Base-by-base conservation (phyloP, 23 tunicate genomes). In the Trididemnum clinides region DNA sequence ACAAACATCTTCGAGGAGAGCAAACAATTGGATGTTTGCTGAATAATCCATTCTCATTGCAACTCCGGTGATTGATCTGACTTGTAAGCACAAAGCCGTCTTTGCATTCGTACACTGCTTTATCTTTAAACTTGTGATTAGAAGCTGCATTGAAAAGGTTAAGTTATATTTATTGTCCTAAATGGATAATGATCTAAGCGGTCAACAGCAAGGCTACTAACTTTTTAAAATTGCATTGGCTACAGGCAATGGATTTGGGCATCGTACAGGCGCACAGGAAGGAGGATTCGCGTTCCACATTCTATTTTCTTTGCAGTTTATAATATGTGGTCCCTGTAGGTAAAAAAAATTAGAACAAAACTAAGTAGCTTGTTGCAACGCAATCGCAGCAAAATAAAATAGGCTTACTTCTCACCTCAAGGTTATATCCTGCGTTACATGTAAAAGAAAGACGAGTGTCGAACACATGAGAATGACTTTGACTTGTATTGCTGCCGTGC, bases 251-350 rank as follows among this genome's bases (percentile, higher is more conserved):
- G 89, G 91, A 2, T 44, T 57, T 6, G 34, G 85, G 57, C 97
- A 92, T 28, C 77, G 62, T 2, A 87, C 63, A 0, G 89, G 86
- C 26, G 77, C 34, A 33, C 97, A 92, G 18, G 22, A 20, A 26
- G 97, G 92, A 29, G 82, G 77, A 28, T 70, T 5, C 1, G 57
- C 87, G 32, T 63, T 39, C 97, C 97, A 92, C 5, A 64, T 33
- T 0, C 86, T 73, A 63, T 87, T 82, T 2, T 77, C 62, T 27
- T 22, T 5, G 66, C 97, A 92, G 10, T 38, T 65, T 7, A 85
- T 85, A 34, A 36, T 26, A 1, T 34, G 65, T 0, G 34, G 0
- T 33, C 88, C 88, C 88, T 85, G 63, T 31, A 28, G 31, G 4
- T 5, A 66, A 32, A 5, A 30, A 15, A 44, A 7, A 44, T 44